These are phyloP conservation scores for Dryobota labecula DNA, from an alignment of 2,888 invertebrate species.

Conservation along the genomic window DNA sequence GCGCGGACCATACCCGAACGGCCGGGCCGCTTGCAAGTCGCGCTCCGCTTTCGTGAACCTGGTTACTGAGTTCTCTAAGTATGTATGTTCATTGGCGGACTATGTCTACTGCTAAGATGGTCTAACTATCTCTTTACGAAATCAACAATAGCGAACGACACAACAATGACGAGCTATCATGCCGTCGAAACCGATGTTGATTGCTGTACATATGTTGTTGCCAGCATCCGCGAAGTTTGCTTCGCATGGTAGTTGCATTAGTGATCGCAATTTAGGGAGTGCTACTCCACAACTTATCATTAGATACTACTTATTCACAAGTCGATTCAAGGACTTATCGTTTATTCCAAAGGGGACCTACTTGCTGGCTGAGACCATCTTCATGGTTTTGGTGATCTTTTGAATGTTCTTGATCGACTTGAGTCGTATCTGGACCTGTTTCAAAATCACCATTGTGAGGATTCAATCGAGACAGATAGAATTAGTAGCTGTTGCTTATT, in stretches of 20 bases:
- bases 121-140: background rate
- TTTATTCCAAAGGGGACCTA: constrained; percentile 75
- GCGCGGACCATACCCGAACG: constrained; percentile 93
- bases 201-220: background rate
- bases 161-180: background rate
- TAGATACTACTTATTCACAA: background rate
- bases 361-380: constrained; percentile 93
- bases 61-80: background rate
- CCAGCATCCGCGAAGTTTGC: background rate
- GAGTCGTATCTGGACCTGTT: constrained; percentile 93
- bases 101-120: background rate
- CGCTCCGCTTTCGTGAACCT: constrained; percentile 94
- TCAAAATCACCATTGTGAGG: constrained; percentile 92
- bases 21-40: constrained; percentile 92
- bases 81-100: background rate
- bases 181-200: background rate
- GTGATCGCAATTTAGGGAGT: background rate
- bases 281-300: background rate
- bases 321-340: background rate
- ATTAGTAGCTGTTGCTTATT: background rate
- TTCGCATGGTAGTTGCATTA: background rate
- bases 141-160: background rate
- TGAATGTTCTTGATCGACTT: constrained; percentile 96
- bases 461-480: constrained; percentile 5
- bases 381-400: constrained; percentile 96